Evolutionary conservation across 1,140 invertebrate species (phyloP).

Genomic region (Pseudobourletiella spinata): DNA sequence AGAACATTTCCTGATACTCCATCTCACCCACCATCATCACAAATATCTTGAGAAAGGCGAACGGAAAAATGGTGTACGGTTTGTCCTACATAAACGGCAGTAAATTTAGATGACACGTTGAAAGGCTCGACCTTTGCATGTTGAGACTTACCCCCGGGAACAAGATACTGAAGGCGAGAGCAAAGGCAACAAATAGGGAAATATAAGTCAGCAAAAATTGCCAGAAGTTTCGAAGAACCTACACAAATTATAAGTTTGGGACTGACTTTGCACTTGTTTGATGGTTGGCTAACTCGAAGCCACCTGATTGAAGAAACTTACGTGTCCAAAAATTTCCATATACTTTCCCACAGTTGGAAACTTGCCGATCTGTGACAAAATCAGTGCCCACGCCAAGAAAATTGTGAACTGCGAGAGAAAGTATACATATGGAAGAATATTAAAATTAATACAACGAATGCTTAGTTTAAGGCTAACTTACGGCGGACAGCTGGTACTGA

Average conservation of each 20-base stretch:
- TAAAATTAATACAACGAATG: neutral
- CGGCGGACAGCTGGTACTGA: conserved; percentile 31
- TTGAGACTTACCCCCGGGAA: conserved; percentile 49
- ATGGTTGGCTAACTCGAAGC: too few relatives aligned
- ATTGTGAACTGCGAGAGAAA: conserved; percentile 24
- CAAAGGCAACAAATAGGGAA: conserved; percentile 67
- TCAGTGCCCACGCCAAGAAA: conserved; percentile 30
- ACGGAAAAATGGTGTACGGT: conserved; percentile 5
- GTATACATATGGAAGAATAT: neutral
- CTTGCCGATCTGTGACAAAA: conserved; percentile 50
- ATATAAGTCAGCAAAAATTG: conserved; percentile 71
- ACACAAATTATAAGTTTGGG: neutral
- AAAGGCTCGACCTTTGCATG: too few relatives aligned
- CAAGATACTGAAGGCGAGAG: conserved; percentile 63
- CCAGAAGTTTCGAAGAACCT: conserved; percentile 60
- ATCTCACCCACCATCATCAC: conserved; percentile 16
- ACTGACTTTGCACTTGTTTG: too few relatives aligned
- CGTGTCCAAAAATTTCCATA: conserved; percentile 73
- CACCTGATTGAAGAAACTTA: conserved; percentile 40
- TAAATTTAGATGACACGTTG: neutral
- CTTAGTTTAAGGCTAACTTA: conserved; percentile 13
- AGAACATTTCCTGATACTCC: conserved; percentile 6
- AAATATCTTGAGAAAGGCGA: conserved; percentile 10
- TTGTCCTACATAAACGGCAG: neutral
- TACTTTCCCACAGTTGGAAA: conserved; percentile 75